Base-by-base conservation (phyloP, 2,113 vertebrate species). In the Echinops telfairi region DNA sequence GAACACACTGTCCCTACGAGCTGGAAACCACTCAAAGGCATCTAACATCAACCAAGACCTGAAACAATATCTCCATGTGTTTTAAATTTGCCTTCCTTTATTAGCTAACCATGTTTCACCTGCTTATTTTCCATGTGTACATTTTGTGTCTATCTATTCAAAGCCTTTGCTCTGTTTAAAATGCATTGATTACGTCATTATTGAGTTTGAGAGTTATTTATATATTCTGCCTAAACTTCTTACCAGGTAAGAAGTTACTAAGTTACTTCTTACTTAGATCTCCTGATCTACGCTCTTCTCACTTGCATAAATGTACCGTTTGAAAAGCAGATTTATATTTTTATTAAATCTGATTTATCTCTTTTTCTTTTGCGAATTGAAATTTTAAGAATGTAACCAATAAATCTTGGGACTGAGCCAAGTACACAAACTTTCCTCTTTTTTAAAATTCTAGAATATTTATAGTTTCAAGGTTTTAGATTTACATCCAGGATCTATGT, bases 131-230 rank as follows among this genome's bases (percentile, higher is more conserved):
- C 12, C 23, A 31, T 88, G 60, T 57, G 6, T 78, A 2, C 71
- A 38, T 68, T 20, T 10, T 83, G 81, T 75, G 86, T 60, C 27
- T 70, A 14, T 70, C 27, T 89, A 17, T 92, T 94, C 29, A 89
- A 68, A 79, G 29, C 2, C 17, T 85, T 47, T 60, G 1, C 1
- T 29, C 14, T 22, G 29, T 89, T 83, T 89, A 33, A 43, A 19
- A 40, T 91, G 17, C 76, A 27, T 2, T n/a, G 31, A 83, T 25
- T 81, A 68, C 10, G 47, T 53, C 47, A 10, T 53, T 87, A 33
- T 29, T 86, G 43, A 68, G 60, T 62, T 73, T 86, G 36, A 93
- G 22, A 81, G 33, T 53, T 83, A 36, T 79, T 3, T 68, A 14
- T 47, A 60, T 36, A 64, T 62, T 83, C 14, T 70, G 6, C 36